Evolutionary conservation across 2,113 vertebrate species (phyloP).

Genomic region (Rafetus swinhoei): DNA sequence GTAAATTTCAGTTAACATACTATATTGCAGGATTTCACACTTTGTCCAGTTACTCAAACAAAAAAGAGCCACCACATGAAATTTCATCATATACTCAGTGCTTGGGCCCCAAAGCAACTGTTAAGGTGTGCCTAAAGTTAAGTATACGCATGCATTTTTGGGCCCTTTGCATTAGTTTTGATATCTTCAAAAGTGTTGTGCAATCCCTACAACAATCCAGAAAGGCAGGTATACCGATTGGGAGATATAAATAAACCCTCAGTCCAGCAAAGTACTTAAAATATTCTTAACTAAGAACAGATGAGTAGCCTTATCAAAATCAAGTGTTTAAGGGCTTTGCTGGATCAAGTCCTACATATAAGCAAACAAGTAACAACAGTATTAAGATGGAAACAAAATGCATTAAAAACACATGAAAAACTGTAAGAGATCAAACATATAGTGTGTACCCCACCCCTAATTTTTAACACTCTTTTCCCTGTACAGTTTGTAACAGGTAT

Average conservation of each 20-base stretch:
- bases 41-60: not conserved
- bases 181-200: not conserved
- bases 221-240: not conserved
- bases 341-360: not conserved
- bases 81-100: no score
- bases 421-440: not conserved
- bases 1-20: not conserved
- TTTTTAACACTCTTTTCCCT: not conserved
- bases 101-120: not conserved
- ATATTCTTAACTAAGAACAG: not conserved
- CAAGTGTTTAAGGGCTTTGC: not conserved
- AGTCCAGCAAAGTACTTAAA: not conserved
- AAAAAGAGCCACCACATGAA: not conserved
- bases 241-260: not conserved
- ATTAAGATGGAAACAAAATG: not conserved
- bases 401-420: not conserved
- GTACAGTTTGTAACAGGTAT: not conserved
- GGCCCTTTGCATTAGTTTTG: not conserved
- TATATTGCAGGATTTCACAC: accelerated
- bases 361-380: not conserved
- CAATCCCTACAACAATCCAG: not conserved
- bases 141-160: not conserved
- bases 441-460: not conserved
- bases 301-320: not conserved
- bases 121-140: not conserved